These are phyloP conservation scores for Callosobruchus maculatus DNA, from an alignment of 2,888 invertebrate genomes.

Conservation along the genomic window DNA sequence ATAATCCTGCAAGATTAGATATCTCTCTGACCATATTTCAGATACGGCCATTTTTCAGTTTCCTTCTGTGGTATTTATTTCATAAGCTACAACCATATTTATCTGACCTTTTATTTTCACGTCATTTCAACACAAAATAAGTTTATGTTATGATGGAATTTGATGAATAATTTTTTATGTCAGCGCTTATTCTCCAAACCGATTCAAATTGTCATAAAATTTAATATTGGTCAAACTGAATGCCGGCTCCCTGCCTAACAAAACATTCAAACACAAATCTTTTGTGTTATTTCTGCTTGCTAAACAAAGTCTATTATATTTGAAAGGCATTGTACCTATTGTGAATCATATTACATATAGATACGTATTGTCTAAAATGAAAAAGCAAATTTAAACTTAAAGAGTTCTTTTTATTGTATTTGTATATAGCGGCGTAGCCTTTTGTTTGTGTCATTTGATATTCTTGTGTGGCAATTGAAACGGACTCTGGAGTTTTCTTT, in stretches of 20 bases:
- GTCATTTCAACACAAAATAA: no score
- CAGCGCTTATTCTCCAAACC: no score
- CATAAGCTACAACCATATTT: no score
- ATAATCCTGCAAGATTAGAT: no score
- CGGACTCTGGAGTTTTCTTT: neutral
- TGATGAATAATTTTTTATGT: no score
- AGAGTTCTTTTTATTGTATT: slow-evolving; percentile 7
- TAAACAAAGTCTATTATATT: slow-evolving; percentile 1
- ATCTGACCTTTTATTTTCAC: no score
- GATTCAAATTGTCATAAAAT: no score
- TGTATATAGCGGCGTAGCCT: slow-evolving; percentile 2
- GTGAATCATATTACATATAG: slow-evolving; percentile 6
- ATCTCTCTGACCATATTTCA: no score
- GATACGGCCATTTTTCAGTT: no score
- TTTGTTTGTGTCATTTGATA: slow-evolving; percentile 11
- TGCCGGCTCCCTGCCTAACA: neutral
- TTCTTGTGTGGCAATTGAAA: slow-evolving; percentile 7
- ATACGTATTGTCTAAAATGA: slow-evolving; percentile 11
- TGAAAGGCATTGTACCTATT: slow-evolving; percentile 5
- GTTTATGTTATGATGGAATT: no score
- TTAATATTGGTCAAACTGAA: neutral
- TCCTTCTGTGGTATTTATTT: no score
- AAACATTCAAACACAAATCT: neutral
- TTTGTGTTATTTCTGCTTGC: neutral
- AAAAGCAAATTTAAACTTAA: slow-evolving; percentile 10